Evolutionary conservation across 2,888 invertebrate species (phyloP).

Genomic region (Temnothorax rugatulus): DNA sequence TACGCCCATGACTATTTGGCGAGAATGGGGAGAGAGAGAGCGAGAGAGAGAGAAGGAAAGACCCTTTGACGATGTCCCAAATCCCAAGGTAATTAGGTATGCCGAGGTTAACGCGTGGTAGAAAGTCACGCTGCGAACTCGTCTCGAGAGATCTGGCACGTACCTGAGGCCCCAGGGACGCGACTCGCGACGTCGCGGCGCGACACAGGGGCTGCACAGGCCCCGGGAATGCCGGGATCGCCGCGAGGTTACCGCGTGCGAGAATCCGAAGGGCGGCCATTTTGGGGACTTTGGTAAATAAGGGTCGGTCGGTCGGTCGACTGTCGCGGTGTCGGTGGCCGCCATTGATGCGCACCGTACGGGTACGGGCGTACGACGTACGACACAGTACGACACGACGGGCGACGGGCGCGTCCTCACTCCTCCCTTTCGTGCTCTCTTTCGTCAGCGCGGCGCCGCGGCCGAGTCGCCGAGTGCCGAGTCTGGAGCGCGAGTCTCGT

Average conservation of each 20-base stretch:
- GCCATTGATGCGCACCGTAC: conserved; percentile 82
- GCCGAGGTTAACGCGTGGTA: too few species aligned
- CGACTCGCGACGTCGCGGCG: conserved; percentile 29
- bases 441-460: conserved; percentile 74
- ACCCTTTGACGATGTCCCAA: too few species aligned
- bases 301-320: conserved; percentile 78
- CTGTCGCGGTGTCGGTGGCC: conserved; percentile 69
- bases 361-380: too few species aligned
- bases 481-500: conserved; percentile 55
- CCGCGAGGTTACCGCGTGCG: conserved; percentile 75
- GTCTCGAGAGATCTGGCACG: neutral
- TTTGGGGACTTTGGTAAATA: conserved; percentile 82
- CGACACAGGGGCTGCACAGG: too few species aligned
- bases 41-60: too few species aligned
- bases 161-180: conserved; percentile 15
- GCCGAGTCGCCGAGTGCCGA: conserved; percentile 72
- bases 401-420: conserved; percentile 82
- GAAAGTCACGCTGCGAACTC: neutral
- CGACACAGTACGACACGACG: conserved; percentile 47
- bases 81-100: too few species aligned
- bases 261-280: conserved; percentile 84
- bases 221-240: too few species aligned
- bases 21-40: too few species aligned
- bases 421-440: conserved; percentile 81
- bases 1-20: neutral